A percentile compares a stretch with the other conserved stretches of the same genome.
phyloP scores from a whole-genome alignment of 2,888 invertebrate species.

The Nephrotoma flavescens region DNA sequence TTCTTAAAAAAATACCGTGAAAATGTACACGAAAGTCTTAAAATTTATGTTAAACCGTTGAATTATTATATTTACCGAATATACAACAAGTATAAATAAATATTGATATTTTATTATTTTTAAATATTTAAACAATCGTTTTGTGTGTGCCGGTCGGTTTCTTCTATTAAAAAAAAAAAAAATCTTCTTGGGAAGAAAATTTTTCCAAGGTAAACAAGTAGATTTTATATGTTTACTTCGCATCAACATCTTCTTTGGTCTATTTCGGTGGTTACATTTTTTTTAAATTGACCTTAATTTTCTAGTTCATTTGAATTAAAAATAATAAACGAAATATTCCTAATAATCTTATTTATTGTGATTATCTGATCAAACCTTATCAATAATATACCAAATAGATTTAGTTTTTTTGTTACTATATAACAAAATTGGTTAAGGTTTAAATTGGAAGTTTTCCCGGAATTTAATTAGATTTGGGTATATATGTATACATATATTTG shows the following conservation, averaged over 20 bases:
- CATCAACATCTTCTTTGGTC: not conserved
- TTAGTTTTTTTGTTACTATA: not conserved
- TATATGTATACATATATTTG: not conserved
- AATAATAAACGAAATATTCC: not conserved
- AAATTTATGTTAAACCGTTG: not conserved
- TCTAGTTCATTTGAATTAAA: not conserved
- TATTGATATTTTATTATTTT: not conserved
- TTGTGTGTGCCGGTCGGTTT: not conserved
- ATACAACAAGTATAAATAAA: not conserved
- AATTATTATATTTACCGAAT: not conserved
- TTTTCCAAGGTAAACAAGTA: not conserved
- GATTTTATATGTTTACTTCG: not conserved
- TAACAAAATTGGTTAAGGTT: not conserved
- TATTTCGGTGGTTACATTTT: not conserved
- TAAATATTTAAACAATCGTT: not conserved
- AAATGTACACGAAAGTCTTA: not conserved
- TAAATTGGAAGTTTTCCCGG: not conserved
- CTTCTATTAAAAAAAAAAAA: not conserved
- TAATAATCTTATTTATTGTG: not conserved
- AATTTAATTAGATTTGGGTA: not conserved
- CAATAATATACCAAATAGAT: not conserved
- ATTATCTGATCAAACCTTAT: not conserved
- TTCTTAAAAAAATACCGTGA: not conserved
- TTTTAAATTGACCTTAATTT: not conserved
- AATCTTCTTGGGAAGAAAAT: not conserved